Base-by-base conservation (phyloP, 2,888 invertebrate genomes). In the Dysmachus trigonus region DNA sequence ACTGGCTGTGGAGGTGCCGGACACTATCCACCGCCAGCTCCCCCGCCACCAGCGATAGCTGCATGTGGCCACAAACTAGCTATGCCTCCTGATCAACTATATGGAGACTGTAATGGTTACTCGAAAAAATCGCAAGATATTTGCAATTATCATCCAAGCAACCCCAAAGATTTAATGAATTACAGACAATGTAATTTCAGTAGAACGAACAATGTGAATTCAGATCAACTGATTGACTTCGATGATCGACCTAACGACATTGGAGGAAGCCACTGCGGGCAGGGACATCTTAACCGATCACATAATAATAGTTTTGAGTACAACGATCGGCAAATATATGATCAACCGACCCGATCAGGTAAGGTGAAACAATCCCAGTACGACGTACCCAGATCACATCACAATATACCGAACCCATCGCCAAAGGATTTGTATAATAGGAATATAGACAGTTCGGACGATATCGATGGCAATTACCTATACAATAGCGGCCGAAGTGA, bases 221-320 rank as follows among this genome's bases (percentile, higher is more conserved):
- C 90, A 10, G 91, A 91, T 88, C 90, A 90, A 53, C 87, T 91
- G 3, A 92, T 92, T 41, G 91, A 91, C 87, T 91, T 91, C 18
- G 91, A 91, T 85, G 92, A 92, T 76, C 89, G 90, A 35, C 90
- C 90, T 10, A 81, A 85, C n/a, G 85, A 77, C 30, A 85, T 85
- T 8, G 51, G 47, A 1, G 30, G 22, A 4, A 15, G 22, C 18
- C 83, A 83, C 8, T 71, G 41, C 27, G 35, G 13, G 6, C 53
- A 6, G 15, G 35, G 38, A 2, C 86, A 87, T 15, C 76, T 72
- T 38, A 47, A 1, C 88, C 88, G 88, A 22, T 86, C 88, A 18
- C 89, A 89, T 33, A 88, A 88, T 22, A 89, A 89, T 76, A 88
- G 88, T 27, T 89, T 89, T 73, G 90, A 90, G 31, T 89, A 89